Percentiles rank a stretch among this genome's conserved stretches.
Conservation (phyloP, 2,888 invertebrate genomes). For the Anodontia alba region DNA sequence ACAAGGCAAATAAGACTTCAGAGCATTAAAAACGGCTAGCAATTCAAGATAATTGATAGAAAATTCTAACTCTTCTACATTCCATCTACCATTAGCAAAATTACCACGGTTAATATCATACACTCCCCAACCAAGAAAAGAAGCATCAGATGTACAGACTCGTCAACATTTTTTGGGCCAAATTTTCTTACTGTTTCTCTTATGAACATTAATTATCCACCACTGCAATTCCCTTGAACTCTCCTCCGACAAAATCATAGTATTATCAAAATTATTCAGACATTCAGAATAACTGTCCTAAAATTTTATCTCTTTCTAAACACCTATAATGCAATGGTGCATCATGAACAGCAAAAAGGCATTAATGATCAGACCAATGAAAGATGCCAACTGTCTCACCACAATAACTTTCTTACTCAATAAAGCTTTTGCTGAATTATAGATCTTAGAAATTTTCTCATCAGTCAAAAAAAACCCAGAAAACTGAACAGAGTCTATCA, state of each 20-base stretch:
- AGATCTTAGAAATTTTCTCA: slow-evolving; percentile 46
- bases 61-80: slow-evolving; percentile 13
- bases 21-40: slow-evolving; percentile 36
- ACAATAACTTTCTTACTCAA: slow-evolving; percentile 1
- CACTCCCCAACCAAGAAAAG: slow-evolving; percentile 31
- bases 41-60: too few relatives aligned
- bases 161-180: not conserved
- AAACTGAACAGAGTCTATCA: slow-evolving; percentile 52
- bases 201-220: slow-evolving; percentile 27
- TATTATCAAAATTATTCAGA: slow-evolving; percentile 35
- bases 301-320: too few relatives aligned
- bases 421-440: slow-evolving; percentile 12
- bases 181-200: slow-evolving; percentile 36
- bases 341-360: slow-evolving; percentile 49
- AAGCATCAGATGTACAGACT: slow-evolving; percentile 36
- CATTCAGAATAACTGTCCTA: slow-evolving; percentile 1
- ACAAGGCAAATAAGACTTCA: slow-evolving; percentile 30
- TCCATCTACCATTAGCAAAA: slow-evolving; percentile 37
- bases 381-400: slow-evolving; percentile 41
- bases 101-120: not conserved
- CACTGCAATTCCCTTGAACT: slow-evolving; percentile 19
- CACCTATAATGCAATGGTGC: slow-evolving; percentile 48
- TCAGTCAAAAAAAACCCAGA: slow-evolving; percentile 49
- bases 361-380: slow-evolving; percentile 41
- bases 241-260: slow-evolving; percentile 12